Percentiles rank a stretch among this genome's conserved stretches.
Conservation (phyloP, 2,797 vertebrate genomes). For the Alectoris magna region DNA sequence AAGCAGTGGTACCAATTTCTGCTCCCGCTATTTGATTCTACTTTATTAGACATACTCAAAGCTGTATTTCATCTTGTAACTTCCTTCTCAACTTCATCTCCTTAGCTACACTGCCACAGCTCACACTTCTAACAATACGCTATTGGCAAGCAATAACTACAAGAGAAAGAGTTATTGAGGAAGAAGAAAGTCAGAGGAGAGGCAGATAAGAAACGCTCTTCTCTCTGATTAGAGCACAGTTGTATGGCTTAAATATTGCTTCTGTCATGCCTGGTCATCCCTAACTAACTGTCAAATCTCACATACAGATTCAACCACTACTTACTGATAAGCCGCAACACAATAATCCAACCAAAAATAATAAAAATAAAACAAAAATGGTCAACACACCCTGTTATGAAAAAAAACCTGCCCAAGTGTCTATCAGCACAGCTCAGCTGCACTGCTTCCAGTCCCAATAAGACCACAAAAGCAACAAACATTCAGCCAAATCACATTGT, state of each 20-base stretch:
- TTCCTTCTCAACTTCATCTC: not conserved
- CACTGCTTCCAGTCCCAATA: not conserved
- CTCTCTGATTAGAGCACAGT: not conserved
- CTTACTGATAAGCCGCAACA: not conserved
- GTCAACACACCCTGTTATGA: not conserved
- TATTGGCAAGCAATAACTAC: not conserved
- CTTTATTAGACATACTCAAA: not conserved
- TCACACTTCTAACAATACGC: not conserved
- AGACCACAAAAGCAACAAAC: not conserved
- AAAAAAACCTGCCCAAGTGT: fast-evolving
- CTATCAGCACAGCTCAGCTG: not conserved
- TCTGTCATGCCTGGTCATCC: not conserved
- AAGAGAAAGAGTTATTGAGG: not conserved
- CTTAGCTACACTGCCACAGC: not conserved
- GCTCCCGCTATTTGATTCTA: not conserved
- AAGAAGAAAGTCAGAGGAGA: not conserved
- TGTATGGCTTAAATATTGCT: not conserved
- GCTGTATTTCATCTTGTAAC: not conserved
- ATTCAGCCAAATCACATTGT: not conserved
- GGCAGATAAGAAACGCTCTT: not conserved
- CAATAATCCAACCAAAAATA: not conserved
- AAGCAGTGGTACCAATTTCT: not conserved
- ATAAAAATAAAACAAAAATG: not conserved
- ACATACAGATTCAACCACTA: not conserved
- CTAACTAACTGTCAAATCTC: not conserved